Conservation (phyloP, 2,888 invertebrate species). For the Chloromyia formosa region DNA sequence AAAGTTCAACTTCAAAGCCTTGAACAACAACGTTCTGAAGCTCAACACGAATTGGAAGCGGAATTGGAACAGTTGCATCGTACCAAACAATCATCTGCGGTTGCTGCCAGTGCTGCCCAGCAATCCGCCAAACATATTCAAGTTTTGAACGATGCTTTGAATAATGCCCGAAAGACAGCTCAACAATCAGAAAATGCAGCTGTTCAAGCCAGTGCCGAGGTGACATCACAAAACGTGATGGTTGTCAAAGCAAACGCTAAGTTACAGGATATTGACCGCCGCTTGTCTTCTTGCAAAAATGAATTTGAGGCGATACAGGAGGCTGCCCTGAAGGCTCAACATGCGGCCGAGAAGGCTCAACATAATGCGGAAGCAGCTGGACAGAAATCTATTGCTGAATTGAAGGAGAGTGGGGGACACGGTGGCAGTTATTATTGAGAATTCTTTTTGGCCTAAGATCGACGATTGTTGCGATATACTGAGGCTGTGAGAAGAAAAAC, state of each 20-base stretch:
- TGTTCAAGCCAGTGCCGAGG: conserved; percentile 75
- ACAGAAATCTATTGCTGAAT: conserved; percentile 62
- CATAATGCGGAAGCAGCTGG: conserved; percentile 76
- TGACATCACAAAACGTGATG: conserved; percentile 78
- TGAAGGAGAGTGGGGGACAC: not conserved
- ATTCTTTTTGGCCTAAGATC: conserved; percentile 9
- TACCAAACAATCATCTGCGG: conserved; percentile 73
- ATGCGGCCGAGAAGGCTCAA: conserved; percentile 73
- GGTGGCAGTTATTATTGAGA: not conserved
- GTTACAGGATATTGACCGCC: conserved; percentile 71
- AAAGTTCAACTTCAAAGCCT: conserved; percentile 70
- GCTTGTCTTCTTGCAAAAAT: conserved; percentile 71
- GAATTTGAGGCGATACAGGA: conserved; percentile 77
- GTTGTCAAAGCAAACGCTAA: conserved; percentile 76
- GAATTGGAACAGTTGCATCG: conserved; percentile 77
- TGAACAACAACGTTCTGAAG: conserved; percentile 75
- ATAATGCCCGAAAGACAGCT: conserved; percentile 69
- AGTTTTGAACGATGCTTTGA: conserved; percentile 75
- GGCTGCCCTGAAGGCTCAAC: conserved; percentile 72
- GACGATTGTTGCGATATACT: too few relatives aligned
- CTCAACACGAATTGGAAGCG: conserved; percentile 72
- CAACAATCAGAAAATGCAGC: conserved; percentile 56
- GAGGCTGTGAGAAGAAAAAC: too few relatives aligned
- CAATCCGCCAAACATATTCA: conserved; percentile 73
- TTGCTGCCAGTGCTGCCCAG: conserved; percentile 72